Evolutionary conservation across 2,888 invertebrate genomes (phyloP).

Genomic region (Rapana venosa): DNA sequence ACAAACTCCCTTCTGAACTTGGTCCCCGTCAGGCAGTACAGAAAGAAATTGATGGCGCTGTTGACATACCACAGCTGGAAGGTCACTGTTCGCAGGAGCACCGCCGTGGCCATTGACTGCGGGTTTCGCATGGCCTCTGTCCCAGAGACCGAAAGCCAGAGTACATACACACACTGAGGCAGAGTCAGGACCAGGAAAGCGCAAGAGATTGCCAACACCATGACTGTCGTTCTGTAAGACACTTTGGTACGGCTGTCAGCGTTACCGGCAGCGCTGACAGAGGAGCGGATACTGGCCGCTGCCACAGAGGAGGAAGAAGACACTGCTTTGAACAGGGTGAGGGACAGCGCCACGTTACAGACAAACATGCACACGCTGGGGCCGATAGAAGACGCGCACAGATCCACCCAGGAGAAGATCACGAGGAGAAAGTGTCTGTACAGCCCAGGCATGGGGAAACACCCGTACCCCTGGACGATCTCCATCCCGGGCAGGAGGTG

Average conservation of each 20-base stretch:
- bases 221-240: background rate
- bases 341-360: background rate
- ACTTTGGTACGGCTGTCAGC: background rate
- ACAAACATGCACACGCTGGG: background rate
- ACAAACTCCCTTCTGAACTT: background rate
- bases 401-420: background rate
- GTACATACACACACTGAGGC: background rate
- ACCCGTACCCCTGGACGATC: background rate
- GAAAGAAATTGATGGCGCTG: constrained; percentile 1
- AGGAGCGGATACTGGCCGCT: background rate
- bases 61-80: background rate
- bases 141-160: background rate
- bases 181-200: background rate
- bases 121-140: too few species aligned
- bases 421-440: background rate
- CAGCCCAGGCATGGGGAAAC: background rate
- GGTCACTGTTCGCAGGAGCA: background rate
- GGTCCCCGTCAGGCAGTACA: background rate
- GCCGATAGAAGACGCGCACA: background rate
- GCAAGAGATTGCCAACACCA: background rate
- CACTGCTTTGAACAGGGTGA: background rate
- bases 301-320: background rate
- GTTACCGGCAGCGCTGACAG: background rate
- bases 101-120: background rate
- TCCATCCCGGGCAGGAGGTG: background rate